phyloP scores from a whole-genome alignment of 2,888 invertebrate genomes.

The Apodemia hepburni region DNA sequence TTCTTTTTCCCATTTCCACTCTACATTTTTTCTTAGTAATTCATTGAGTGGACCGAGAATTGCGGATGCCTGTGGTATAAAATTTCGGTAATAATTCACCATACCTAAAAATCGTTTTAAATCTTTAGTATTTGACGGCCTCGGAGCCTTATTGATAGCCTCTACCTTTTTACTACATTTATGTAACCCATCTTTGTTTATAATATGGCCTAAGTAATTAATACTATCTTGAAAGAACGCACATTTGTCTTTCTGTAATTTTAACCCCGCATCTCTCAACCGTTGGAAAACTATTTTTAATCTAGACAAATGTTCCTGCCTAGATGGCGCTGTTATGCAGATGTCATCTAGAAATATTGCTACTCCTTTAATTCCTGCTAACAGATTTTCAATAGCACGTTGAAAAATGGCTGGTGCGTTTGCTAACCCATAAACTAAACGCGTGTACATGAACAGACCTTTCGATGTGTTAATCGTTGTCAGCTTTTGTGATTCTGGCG shows the following conservation, averaged over 20 bases:
- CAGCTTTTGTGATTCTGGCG: too few relatives aligned
- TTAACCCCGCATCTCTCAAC: too few relatives aligned
- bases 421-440: constrained; percentile 8
- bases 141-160: constrained; percentile 32
- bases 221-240: constrained; percentile 20
- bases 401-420: constrained; percentile 20
- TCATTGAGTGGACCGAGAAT: constrained; percentile 31
- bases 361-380: too few relatives aligned
- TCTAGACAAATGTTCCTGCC: constrained; percentile 1
- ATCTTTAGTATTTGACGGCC: constrained; percentile 29
- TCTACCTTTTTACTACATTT: constrained; percentile 32
- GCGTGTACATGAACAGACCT: constrained; percentile 16
- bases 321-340: constrained; percentile 31
- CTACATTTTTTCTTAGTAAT: constrained; percentile 22
- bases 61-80: constrained; percentile 33
- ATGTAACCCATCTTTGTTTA: constrained; percentile 29
- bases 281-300: constrained; percentile 17
- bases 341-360: constrained; percentile 22
- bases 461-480: too few relatives aligned
- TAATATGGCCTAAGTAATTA: constrained; percentile 32
- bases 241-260: too few relatives aligned
- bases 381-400: not conserved
- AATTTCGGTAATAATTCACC: constrained; percentile 36
- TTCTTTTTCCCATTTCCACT: constrained; percentile 25
- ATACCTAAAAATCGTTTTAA: constrained; percentile 36